A percentile compares a stretch with the other conserved stretches of the same genome.
Evolutionary conservation across 2,113 vertebrate genomes (phyloP).

Genomic region (Sciurus niger): DNA sequence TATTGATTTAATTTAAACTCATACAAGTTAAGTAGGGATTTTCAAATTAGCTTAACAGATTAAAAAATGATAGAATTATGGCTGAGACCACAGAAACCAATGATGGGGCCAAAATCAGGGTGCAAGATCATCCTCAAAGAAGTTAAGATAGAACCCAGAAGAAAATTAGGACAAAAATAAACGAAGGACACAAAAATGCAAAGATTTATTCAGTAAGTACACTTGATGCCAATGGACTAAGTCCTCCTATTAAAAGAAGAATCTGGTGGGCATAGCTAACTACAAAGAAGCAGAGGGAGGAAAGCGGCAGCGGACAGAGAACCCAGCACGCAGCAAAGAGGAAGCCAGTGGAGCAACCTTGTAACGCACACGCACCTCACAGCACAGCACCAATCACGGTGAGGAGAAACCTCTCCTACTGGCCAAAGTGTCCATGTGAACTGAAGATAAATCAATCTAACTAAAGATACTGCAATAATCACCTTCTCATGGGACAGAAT

Average conservation of each 20-base stretch:
- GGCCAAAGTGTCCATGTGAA: neutral
- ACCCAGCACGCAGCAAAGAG: neutral
- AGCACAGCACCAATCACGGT: too few relatives aligned
- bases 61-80: neutral
- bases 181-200: neutral
- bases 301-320: too few relatives aligned
- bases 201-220: neutral
- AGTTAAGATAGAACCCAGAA: neutral
- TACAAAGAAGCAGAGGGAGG: neutral
- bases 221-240: rapidly evolving
- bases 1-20: neutral
- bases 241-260: neutral
- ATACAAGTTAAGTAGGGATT: neutral
- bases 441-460: neutral
- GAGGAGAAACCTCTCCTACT: neutral
- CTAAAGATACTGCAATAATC: too few relatives aligned
- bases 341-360: neutral
- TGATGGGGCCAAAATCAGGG: neutral
- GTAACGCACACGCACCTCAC: neutral
- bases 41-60: neutral
- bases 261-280: neutral
- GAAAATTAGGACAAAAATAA: too few relatives aligned
- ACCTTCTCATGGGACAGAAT: too few relatives aligned
- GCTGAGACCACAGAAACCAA: neutral
- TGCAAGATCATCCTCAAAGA: neutral